Evolutionary conservation across 2,797 vertebrate species (phyloP), one percentile per base, ranked within the genome.

Genomic region (Silurus aristotelis): DNA sequence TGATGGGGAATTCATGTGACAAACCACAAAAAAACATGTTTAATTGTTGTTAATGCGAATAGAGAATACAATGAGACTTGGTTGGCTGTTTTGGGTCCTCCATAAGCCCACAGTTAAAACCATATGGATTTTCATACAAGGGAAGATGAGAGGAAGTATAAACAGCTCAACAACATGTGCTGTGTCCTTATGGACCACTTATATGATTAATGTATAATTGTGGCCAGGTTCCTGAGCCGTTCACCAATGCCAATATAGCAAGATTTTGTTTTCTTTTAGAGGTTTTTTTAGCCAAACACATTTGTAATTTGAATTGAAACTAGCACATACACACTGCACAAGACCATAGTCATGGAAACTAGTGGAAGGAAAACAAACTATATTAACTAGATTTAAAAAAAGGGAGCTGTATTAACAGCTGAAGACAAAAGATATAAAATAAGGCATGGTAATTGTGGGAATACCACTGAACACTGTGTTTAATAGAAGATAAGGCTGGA

Each of bases 1-100:
- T 93, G 91, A 94, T 92, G 64, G 87, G 90, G 83, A 89, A 92
- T 91, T 91, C 88, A 82, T 84, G 83, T 87, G 83, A 84, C 71
- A 87, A 87, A 78, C 27, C 64, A 71, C 61, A 82, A 90, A 92
- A 22, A 22, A 22, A 93, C 92, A 92, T 77, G 72, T 84, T 87
- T 84, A 87, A 94, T 94, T 84, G 86, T 60, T 82, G 72, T 46
- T 84, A 87, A 87, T 77, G 73, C 17, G 83, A 75, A 84, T 17
- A 31, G 83, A 84, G 72, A 56, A 80, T 84, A 80, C 27, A 52
- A 79, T 13, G 71, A 38, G 31, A 46, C 64, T 70, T 19, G 52
- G 55, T 78, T 2, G 31, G 48, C 68, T 55, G 46, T 76, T 64
- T 67, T 61, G 52, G 77, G 56, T 63, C 76, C 38, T 78, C 15